These are phyloP conservation scores for Contarinia nasturtii DNA, from an alignment of 1,140 invertebrate genomes.

Conservation along the genomic window DNA sequence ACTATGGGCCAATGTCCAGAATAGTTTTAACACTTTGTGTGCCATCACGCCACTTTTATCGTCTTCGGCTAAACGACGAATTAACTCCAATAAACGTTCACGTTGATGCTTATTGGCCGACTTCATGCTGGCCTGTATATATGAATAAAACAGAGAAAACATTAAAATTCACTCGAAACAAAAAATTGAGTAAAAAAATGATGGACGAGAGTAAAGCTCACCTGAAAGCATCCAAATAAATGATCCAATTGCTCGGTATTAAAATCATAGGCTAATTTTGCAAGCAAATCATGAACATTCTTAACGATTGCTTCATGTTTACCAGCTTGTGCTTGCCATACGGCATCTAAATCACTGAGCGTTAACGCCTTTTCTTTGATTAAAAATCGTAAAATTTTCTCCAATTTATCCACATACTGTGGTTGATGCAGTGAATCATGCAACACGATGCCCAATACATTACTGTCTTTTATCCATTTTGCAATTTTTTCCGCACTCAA, in stretches of 20 bases:
- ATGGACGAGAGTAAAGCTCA: constrained; percentile 19
- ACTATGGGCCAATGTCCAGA: constrained; percentile 94
- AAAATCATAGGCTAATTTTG: constrained; percentile 96
- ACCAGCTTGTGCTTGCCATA: constrained; percentile 90
- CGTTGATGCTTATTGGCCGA: constrained; percentile 90
- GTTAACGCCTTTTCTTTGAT: constrained; percentile 89
- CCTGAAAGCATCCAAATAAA: constrained; percentile 94
- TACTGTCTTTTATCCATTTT: constrained; percentile 92
- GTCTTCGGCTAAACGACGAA: constrained; percentile 85
- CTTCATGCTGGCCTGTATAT: constrained; percentile 70
- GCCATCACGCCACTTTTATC: constrained; percentile 99
- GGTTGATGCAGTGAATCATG: constrained; percentile 92
- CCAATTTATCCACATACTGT: constrained; percentile 93
- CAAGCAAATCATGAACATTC: constrained; percentile 90
- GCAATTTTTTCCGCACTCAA: constrained; percentile 85
- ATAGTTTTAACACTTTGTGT: constrained; percentile 88
- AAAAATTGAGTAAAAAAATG: not conserved
- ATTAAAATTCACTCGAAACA: constrained; percentile 4
- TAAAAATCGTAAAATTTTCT: constrained; percentile 92
- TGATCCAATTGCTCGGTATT: constrained; percentile 93
- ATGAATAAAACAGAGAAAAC: constrained; percentile 6
- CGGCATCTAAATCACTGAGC: constrained; percentile 76
- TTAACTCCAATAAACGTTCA: constrained; percentile 88
- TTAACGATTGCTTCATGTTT: constrained; percentile 93
- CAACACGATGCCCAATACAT: constrained; percentile 87